Evolutionary conservation across 2,888 invertebrate species (phyloP).

Genomic region (Aromia moschata): DNA sequence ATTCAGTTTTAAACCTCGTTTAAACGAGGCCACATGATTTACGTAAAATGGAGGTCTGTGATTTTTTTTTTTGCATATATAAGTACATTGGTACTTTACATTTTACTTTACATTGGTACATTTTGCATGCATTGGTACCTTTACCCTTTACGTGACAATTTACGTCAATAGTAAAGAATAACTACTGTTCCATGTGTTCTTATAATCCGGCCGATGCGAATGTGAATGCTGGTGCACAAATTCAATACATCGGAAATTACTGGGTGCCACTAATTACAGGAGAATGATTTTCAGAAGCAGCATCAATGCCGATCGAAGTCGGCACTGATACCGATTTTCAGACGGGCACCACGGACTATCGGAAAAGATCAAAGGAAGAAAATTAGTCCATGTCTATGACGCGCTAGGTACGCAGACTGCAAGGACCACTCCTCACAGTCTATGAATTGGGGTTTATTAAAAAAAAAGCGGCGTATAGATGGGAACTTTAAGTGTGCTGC

Average conservation of each 20-base stretch:
- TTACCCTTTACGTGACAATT: background rate
- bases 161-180: background rate
- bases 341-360: conserved; percentile 13
- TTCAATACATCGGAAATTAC: conserved; percentile 9
- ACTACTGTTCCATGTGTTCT: background rate
- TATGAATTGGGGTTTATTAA: background rate
- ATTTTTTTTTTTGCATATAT: too few species aligned
- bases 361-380: conserved; percentile 22
- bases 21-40: too few species aligned
- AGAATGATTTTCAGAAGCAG: conserved; percentile 21
- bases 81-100: background rate
- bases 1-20: too few species aligned
- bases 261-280: conserved; percentile 11
- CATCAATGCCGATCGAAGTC: conserved; percentile 5
- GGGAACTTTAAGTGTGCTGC: background rate
- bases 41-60: too few species aligned
- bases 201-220: background rate
- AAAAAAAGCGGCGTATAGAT: background rate
- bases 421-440: background rate
- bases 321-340: conserved; percentile 9
- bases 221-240: conserved; percentile 3
- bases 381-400: conserved; percentile 7
- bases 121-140: background rate
- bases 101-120: background rate
- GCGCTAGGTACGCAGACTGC: background rate